Base-by-base conservation (phyloP, 1,140 invertebrate genomes). In the Diploscapter pachys region DNA sequence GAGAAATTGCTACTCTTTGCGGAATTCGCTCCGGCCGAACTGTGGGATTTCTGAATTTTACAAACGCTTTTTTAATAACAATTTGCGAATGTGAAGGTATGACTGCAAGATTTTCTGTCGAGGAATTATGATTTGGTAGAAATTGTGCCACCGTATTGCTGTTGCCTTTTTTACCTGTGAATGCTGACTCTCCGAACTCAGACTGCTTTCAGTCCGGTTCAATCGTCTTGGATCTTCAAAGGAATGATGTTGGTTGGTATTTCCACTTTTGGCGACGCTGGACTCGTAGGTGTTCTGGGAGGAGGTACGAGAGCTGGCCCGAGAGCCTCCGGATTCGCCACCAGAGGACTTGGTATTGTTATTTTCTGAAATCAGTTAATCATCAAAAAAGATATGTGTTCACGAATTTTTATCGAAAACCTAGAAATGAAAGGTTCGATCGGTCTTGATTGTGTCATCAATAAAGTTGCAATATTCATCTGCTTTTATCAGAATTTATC, bases 261-360 rank as follows among this genome's bases (percentile, higher is more conserved):
- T 31, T 1, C 31, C 31, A 31, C 31, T 31, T 31, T 31, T 31
- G 31, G 1, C 31, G 31, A 31, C 31, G 31, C 31, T 31, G 31
- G 31, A 31, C 31, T 31, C 31, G 31, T 31, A 31, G 31, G 0
- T 31, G 31, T 31, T 31, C 31, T 55, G 66, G 9, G 66, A 55
- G 2, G 73, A 74, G 51, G 73, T 67, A 56, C 73, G 73, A 52
- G 73, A 74, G 64, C 61, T 64, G 56, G 73, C 64, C 53, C 73
- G 73, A 57, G 73, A 74, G n/a, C 73, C 64, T 31, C 63, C 63
- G 51, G 73, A 74, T 59, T 74, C 73, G 68, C 68, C 68, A 53
- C 68, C 59, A 62, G 64, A 52, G 55, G 59, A 56, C 66, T 74
- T 74, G 53, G 62, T 65, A 54, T 74, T 74, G 57, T 74, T 74